Evolutionary conservation across 2,113 vertebrate genomes (phyloP).

Genomic region (Mirza zaza): DNA sequence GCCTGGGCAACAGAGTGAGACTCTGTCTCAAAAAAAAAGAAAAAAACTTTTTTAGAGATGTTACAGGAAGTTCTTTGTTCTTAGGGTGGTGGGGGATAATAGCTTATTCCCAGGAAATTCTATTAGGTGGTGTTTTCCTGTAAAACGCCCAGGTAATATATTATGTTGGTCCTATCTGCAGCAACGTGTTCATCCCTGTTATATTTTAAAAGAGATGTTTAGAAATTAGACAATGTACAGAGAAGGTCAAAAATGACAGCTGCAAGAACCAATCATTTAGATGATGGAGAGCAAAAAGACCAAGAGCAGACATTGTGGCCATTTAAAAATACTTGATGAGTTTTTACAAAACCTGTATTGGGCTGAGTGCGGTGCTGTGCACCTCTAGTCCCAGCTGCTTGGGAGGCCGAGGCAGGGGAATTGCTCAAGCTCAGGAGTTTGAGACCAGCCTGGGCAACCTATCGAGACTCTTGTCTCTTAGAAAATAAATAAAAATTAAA

Average conservation of each 20-base stretch:
- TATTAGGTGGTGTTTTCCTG: not conserved
- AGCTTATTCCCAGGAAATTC: not conserved
- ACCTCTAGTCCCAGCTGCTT: too few relatives aligned
- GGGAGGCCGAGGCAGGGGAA: too few relatives aligned
- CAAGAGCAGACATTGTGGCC: not conserved
- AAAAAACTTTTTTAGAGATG: not conserved
- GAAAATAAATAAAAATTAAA: too few relatives aligned
- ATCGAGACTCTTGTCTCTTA: too few relatives aligned
- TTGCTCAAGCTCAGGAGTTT: too few relatives aligned
- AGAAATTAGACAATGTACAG: not conserved
- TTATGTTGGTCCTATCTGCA: not conserved
- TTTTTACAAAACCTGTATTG: not conserved
- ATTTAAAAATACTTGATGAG: not conserved
- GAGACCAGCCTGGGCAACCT: too few relatives aligned
- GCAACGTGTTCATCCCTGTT: not conserved
- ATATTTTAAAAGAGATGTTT: not conserved
- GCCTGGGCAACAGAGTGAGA: too few relatives aligned
- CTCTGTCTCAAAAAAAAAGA: too few relatives aligned
- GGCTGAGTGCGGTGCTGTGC: too few relatives aligned
- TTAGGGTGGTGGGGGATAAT: not conserved
- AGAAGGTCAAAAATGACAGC: conserved; percentile 8
- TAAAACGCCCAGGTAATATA: not conserved
- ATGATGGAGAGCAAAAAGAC: not conserved
- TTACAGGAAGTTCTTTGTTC: conserved; percentile 25
- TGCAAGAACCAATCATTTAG: not conserved